A percentile compares a stretch with the other conserved stretches of the same genome.
Conservation (phyloP, 2,113 vertebrate species). For the Brachyhypopomus occidentalis region DNA sequence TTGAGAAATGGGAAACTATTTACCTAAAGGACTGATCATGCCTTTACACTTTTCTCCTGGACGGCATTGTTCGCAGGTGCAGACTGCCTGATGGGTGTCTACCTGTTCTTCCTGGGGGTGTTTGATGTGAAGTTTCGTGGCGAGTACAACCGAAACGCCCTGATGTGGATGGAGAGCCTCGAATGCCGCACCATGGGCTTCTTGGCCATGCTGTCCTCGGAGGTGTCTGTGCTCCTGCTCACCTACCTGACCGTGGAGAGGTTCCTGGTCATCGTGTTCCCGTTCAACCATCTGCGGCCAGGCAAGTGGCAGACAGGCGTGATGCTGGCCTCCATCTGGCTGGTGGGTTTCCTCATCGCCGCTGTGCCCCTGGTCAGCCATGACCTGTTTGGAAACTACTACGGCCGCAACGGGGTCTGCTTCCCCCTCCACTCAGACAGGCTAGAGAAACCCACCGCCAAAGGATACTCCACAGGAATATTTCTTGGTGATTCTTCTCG, state of each 20-base stretch:
- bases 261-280: conserved; percentile 83
- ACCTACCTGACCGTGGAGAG: conserved; percentile 86
- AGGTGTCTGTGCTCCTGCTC: conserved; percentile 83
- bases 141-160: conserved; percentile 81
- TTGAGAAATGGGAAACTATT: too few relatives aligned
- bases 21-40: not conserved
- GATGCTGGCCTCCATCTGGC: conserved; percentile 76
- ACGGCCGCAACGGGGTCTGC: conserved; percentile 84
- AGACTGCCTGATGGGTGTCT: conserved; percentile 85
- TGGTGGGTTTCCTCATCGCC: conserved; percentile 79
- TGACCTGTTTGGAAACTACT: conserved; percentile 83
- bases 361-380: conserved; percentile 78
- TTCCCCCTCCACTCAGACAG: conserved; percentile 83
- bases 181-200: conserved; percentile 80
- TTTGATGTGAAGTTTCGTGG: conserved; percentile 81
- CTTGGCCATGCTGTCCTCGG: conserved; percentile 81
- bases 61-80: conserved; percentile 69
- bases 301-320: conserved; percentile 74
- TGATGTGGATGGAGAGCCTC: conserved; percentile 82
- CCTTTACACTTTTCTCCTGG: not conserved
- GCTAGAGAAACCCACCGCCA: conserved; percentile 78
- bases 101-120: conserved; percentile 82
- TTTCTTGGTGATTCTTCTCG: conserved; percentile 78
- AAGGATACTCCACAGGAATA: conserved; percentile 82
- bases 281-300: conserved; percentile 79